Evolutionary conservation across 2,888 invertebrate genomes (phyloP).

Genomic region (Acanthosepion pharaonis): DNA sequence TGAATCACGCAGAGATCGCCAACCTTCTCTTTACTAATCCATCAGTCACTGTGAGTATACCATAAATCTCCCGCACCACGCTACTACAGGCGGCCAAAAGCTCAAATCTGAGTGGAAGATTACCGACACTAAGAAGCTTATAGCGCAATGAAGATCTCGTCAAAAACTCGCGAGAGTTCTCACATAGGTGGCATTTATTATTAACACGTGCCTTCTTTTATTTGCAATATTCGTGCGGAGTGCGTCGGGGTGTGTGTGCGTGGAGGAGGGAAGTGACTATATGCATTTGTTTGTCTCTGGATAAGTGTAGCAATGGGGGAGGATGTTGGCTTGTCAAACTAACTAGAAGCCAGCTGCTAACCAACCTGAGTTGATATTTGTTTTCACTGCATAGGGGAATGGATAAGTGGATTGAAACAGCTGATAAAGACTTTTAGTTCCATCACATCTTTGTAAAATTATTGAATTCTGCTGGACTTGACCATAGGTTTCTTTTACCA

Average conservation of each 20-base stretch:
- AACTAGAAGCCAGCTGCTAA: not conserved
- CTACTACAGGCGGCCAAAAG: not conserved
- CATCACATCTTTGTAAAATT: not conserved
- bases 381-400: not conserved
- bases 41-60: not conserved
- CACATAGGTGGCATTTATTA: not conserved
- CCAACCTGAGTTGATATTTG: not conserved
- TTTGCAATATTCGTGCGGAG: not conserved
- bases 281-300: not conserved
- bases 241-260: not conserved
- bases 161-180: constrained; percentile 6
- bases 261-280: not conserved
- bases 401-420: not conserved
- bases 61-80: not conserved
- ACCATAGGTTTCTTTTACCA: too few relatives aligned
- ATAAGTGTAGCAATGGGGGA: not conserved
- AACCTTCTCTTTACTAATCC: not conserved
- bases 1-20: too few relatives aligned
- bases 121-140: constrained; percentile 18
- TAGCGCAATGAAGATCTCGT: not conserved
- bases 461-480: too few relatives aligned
- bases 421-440: not conserved
- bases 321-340: not conserved
- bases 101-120: not conserved
- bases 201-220: not conserved